Evolutionary conservation across 2,797 vertebrate genomes (phyloP).

Genomic region (Crax fasciolata): DNA sequence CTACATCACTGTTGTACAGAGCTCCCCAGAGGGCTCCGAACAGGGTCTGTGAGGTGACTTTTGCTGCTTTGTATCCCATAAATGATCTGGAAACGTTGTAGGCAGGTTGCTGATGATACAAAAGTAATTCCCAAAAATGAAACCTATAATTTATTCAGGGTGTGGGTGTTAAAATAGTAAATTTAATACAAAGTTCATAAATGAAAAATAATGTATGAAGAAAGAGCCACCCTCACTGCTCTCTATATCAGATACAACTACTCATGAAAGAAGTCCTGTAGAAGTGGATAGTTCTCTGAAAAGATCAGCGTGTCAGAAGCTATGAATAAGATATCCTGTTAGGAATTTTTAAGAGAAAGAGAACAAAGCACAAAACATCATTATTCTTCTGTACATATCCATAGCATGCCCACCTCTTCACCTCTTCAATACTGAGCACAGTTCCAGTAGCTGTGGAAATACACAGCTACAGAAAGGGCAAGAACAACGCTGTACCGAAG

Average conservation of each 20-base stretch:
- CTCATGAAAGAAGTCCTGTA: not conserved
- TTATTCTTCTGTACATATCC: not conserved
- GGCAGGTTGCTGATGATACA: not conserved
- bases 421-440: not conserved
- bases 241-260: not conserved
- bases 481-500: not conserved
- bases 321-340: not conserved
- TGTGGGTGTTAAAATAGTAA: not conserved
- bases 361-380: not conserved
- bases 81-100: not conserved
- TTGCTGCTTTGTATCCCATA: not conserved
- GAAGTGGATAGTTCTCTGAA: not conserved
- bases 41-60: not conserved
- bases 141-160: not conserved
- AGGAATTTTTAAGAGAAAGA: not conserved
- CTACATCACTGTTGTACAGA: accelerated
- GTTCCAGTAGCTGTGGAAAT: not conserved
- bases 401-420: not conserved
- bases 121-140: not conserved
- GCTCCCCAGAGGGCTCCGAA: not conserved
- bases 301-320: not conserved
- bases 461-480: not conserved
- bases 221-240: not conserved
- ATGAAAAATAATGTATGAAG: not conserved
- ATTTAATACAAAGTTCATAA: not conserved